Evolutionary conservation across 2,888 invertebrate species (phyloP), one percentile per base, ranked within the genome.

Genomic region (Perizoma flavofasciatum): DNA sequence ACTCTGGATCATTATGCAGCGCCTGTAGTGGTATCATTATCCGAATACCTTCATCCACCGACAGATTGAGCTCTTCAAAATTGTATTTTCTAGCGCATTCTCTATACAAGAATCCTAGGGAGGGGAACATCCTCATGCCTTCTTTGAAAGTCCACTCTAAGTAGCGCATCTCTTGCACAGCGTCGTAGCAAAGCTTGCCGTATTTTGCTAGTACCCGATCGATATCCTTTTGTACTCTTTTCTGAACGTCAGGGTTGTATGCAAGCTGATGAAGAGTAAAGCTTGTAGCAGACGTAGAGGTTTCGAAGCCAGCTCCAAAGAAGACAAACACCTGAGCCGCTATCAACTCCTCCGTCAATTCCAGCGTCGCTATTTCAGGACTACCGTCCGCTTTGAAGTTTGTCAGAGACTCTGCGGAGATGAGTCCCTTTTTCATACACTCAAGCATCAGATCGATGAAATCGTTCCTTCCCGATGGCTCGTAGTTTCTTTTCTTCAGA

Each of bases 221-320:
- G 6, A 83, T 74, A 45, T 83, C 81, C 1, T 65, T 55, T 53
- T 83, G 83, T 32, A 74, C 80, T 52, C 76, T 79, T 34, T 56
- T 55, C 51, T 83, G 83, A 9, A 73, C 73, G 5, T 76, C 73
- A 4, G 77, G 79, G 47, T 79, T 60, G 60, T 58, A 77, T 2
- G 83, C 88, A 6, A 84, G 70, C 61, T 83, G 80, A 57, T 83
- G 83, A 32, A 84, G 67, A 8, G 82, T 81, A 58, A 68, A 82
- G 50, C 82, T 81, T 7, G 82, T 78, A 4, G 81, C 78, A 0
- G 82, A 78, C 0, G 83, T 81, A 0, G 83, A 82, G 0, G 83
- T 83, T 60, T 84, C 84, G 32, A 84, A 81, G 5, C 82, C 44
- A 22, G 44, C 44, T 6, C 7, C 44, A 22, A 44, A 44, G 44